Percentiles rank a stretch among this genome's conserved stretches.
Evolutionary conservation across 2,888 invertebrate genomes (phyloP).

Genomic region (Protophormia terraenovae): DNA sequence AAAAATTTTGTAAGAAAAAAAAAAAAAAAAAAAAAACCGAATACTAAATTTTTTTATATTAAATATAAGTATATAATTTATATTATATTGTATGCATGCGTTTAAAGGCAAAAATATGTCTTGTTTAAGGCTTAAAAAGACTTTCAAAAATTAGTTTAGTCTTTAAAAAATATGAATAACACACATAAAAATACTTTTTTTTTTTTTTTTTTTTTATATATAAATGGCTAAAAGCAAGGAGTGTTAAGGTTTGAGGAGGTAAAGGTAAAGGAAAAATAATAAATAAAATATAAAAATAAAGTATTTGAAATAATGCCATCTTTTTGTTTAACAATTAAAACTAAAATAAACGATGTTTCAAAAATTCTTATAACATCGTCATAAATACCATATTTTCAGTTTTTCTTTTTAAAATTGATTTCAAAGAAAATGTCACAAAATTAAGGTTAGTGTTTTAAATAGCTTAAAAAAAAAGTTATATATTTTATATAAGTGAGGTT

Average conservation of each 20-base stretch:
- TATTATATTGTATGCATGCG: conserved; percentile 53
- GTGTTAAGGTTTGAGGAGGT: neutral
- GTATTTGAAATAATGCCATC: conserved; percentile 10
- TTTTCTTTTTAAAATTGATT: neutral
- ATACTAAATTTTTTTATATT: conserved; percentile 10
- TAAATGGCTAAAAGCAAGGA: neutral
- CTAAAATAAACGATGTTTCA: conserved; percentile 40
- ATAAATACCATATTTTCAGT: neutral
- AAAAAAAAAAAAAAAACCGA: conserved; percentile 11
- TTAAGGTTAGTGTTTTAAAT: conserved; percentile 25
- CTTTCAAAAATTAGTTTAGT: conserved; percentile 52
- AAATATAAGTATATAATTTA: neutral
- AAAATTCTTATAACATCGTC: conserved; percentile 25
- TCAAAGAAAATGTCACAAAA: conserved; percentile 52
- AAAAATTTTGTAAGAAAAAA: conserved; percentile 38
- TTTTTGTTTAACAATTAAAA: neutral
- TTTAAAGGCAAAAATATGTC: conserved; percentile 36
- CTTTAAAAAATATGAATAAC: neutral
- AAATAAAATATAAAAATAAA: neutral
- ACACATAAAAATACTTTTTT: neutral
- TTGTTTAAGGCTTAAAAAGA: conserved; percentile 22
- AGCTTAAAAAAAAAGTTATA: neutral
- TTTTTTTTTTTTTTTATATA: neutral
- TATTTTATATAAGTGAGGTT: conserved; percentile 21
- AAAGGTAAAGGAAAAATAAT: neutral